Evolutionary conservation across 2,888 invertebrate genomes (phyloP).

Genomic region (Agrotis exclamationis): DNA sequence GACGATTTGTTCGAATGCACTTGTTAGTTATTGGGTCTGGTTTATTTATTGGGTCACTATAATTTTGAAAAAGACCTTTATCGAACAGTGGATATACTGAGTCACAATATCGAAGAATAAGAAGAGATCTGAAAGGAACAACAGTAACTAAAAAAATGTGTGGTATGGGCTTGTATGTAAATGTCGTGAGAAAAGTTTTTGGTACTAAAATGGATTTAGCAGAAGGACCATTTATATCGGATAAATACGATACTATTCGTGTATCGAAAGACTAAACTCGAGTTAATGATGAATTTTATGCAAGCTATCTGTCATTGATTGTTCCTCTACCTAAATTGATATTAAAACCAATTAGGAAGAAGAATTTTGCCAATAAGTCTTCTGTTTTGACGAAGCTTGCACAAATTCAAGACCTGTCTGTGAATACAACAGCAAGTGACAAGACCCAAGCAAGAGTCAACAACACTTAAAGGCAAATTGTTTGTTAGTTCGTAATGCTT

Average conservation of each 20-base stretch:
- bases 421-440: constrained; percentile 14
- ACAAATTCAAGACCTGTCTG: background rate
- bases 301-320: too few species aligned
- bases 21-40: constrained; percentile 21
- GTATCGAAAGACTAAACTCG: background rate
- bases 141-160: background rate
- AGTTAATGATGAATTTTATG: background rate
- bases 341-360: background rate
- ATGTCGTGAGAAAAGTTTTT: too few species aligned
- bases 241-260: too few species aligned
- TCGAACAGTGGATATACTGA: too few species aligned
- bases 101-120: too few species aligned
- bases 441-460: constrained; percentile 1
- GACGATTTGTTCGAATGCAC: constrained; percentile 19
- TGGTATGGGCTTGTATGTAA: background rate
- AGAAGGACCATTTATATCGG: too few species aligned
- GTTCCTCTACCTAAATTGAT: background rate
- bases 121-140: background rate
- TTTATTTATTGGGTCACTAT: constrained; percentile 28
- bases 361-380: background rate
- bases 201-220: background rate
- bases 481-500: background rate
- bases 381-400: background rate
- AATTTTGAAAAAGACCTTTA: background rate
- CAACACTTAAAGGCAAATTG: constrained; percentile 1